Conservation (phyloP, 2,888 invertebrate species). For the Ornithoptera alexandrae region DNA sequence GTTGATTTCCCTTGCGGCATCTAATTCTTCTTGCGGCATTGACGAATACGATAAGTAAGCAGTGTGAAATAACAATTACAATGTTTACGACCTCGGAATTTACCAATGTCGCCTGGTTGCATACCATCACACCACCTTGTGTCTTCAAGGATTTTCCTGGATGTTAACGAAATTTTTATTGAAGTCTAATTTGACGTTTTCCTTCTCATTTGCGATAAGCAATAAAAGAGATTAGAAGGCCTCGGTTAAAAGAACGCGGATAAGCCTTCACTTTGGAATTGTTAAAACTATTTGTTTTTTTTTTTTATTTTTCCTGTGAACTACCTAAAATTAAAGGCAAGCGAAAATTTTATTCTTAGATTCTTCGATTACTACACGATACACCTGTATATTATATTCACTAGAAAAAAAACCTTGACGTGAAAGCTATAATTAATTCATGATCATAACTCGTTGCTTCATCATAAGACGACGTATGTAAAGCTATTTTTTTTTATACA, state of each 20-base stretch:
- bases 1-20: neutral
- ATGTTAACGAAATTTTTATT: conserved; percentile 1
- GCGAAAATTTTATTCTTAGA: no score
- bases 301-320: neutral
- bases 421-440: neutral
- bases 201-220: neutral
- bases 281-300: neutral
- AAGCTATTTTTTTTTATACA: conserved; percentile 7
- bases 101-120: neutral
- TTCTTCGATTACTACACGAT: no score
- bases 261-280: neutral
- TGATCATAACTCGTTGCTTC: conserved; percentile 4
- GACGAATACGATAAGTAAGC: neutral
- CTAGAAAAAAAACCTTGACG: neutral
- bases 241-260: neutral
- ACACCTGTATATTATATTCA: neutral
- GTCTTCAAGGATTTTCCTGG: conserved; percentile 21
- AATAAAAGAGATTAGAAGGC: neutral
- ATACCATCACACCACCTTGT: conserved; percentile 19
- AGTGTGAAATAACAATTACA: neutral
- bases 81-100: neutral
- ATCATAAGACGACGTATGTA: conserved; percentile 11
- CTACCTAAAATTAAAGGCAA: no score
- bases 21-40: neutral
- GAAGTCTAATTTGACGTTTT: conserved; percentile 2